phyloP scores from a whole-genome alignment of 2,113 vertebrate species.

The Colistium nudipinnis region DNA sequence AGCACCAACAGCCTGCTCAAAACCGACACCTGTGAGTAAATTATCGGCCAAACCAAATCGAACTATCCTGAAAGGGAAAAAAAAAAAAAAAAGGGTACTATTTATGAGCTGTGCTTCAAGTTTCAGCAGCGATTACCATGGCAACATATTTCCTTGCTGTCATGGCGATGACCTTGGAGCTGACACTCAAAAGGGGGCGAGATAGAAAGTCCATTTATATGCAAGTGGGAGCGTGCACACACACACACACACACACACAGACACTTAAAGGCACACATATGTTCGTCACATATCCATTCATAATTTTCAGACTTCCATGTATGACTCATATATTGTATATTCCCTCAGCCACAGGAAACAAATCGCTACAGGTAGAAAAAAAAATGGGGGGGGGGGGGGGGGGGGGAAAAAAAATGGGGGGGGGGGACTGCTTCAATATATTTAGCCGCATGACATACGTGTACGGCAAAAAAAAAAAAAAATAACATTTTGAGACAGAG shows the following conservation, averaged over 20 bases:
- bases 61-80: neutral
- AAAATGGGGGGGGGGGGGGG: no score
- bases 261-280: no score
- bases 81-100: neutral
- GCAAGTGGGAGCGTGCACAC: neutral
- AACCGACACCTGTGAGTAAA: slow-evolving; percentile 91
- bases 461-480: neutral
- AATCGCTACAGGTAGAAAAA: neutral
- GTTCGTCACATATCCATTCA: slow-evolving; percentile 27
- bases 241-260: no score
- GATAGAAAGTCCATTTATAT: slow-evolving; percentile 26
- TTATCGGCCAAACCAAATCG: neutral
- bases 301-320: slow-evolving; percentile 12
- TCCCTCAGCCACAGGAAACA: neutral
- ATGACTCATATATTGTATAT: slow-evolving; percentile 12
- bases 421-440: neutral
- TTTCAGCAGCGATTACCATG: slow-evolving; percentile 27
- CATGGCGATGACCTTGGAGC: slow-evolving; percentile 55
- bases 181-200: slow-evolving; percentile 22
- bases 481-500: neutral
- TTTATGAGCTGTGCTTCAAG: neutral
- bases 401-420: neutral
- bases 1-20: slow-evolving; percentile 94
- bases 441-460: neutral
- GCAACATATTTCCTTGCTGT: slow-evolving; percentile 38